Evolutionary conservation across 2,888 invertebrate species (phyloP).

Genomic region (Caenorhabditis wallacei): DNA sequence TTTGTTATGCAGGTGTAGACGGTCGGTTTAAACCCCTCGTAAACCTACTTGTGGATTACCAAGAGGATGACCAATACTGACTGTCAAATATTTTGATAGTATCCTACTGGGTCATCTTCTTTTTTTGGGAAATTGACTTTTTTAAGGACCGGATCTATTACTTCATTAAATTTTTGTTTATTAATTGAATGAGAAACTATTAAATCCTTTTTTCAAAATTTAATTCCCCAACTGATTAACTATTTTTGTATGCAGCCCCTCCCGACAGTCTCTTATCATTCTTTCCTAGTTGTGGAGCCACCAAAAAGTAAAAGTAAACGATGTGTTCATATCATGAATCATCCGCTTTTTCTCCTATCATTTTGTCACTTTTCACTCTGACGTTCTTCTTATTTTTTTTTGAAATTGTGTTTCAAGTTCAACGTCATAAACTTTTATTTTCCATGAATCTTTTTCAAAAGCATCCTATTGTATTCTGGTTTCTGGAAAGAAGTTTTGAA

Average conservation of each 20-base stretch:
- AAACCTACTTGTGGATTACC: slow-evolving; percentile 55
- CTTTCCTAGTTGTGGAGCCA: slow-evolving; percentile 5
- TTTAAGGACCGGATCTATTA: not conserved
- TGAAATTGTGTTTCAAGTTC: slow-evolving; percentile 18
- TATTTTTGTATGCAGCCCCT: not conserved
- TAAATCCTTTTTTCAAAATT: not conserved
- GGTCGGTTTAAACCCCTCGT: slow-evolving; percentile 33
- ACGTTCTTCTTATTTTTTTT: slow-evolving; percentile 9
- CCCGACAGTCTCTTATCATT: slow-evolving; percentile 17
- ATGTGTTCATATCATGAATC: slow-evolving; percentile 39
- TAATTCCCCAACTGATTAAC: not conserved
- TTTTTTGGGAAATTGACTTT: not conserved
- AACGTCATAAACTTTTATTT: slow-evolving; percentile 35
- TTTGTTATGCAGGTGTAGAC: slow-evolving; percentile 14
- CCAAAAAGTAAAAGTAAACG: slow-evolving; percentile 27
- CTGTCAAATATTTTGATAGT: slow-evolving; percentile 2
- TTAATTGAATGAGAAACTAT: too few relatives aligned
- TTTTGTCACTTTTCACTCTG: slow-evolving; percentile 12
- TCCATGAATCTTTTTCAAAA: slow-evolving; percentile 5
- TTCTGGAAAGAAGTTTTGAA: not conserved
- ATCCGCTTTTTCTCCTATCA: slow-evolving; percentile 5
- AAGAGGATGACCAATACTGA: slow-evolving; percentile 15
- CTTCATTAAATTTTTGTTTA: not conserved
- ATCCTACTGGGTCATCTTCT: slow-evolving; percentile 9
- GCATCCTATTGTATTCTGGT: slow-evolving; percentile 11